Evolutionary conservation across 2,113 vertebrate genomes (phyloP).

Genomic region (Thymallus thymallus): DNA sequence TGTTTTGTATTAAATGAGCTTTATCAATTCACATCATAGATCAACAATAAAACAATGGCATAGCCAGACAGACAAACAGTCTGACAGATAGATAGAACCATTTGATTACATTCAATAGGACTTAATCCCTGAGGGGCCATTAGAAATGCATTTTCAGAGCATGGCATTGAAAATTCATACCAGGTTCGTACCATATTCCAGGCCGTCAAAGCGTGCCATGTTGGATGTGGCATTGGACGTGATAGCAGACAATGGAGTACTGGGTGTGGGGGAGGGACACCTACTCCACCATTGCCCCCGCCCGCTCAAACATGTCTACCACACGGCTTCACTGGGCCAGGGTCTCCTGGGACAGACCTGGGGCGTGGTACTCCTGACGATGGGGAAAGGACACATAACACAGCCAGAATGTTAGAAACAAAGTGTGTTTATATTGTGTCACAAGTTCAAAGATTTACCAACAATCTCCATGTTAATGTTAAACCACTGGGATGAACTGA

Average conservation of each 20-base stretch:
- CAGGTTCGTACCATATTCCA: slow-evolving; percentile 83
- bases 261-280: slow-evolving; percentile 91
- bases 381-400: background rate
- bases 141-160: too few species aligned
- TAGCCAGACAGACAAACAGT: too few species aligned
- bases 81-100: too few species aligned
- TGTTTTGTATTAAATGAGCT: background rate
- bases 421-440: too few species aligned
- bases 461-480: background rate
- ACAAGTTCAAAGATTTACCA: background rate
- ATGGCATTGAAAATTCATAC: background rate
- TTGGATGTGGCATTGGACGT: slow-evolving; percentile 90
- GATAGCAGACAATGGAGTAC: slow-evolving; percentile 93
- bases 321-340: slow-evolving; percentile 83
- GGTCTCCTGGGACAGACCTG: slow-evolving; percentile 82
- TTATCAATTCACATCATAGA: background rate
- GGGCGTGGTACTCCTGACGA: slow-evolving; percentile 85
- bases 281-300: slow-evolving; percentile 83
- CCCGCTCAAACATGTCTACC: slow-evolving; percentile 82
- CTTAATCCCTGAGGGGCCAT: too few species aligned
- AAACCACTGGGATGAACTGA: background rate
- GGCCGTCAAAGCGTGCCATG: slow-evolving; percentile 96
- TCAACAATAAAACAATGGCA: too few species aligned
- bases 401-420: too few species aligned
- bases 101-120: too few species aligned